Base-by-base conservation (phyloP, 2,888 invertebrate species). In the Parnassius orleans region DNA sequence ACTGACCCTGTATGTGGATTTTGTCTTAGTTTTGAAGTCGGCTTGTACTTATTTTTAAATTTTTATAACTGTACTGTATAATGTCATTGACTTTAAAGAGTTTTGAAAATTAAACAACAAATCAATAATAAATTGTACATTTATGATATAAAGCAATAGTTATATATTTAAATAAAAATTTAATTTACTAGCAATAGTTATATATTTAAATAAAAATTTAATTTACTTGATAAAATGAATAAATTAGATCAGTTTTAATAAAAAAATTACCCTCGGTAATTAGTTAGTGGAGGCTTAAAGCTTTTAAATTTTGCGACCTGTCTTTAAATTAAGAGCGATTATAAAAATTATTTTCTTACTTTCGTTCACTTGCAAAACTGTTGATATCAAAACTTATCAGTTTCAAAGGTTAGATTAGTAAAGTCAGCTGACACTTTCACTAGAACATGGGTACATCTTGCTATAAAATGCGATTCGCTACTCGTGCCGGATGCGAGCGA, bases 401-500 rank as follows among this genome's bases (percentile, higher is more conserved):
- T 33, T 33, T 33, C 33, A 5, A 33, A 33, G 33, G 33, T 33
- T 33, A 33, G 33, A 7, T 47, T 53, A 58, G 58, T 33, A 60
- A 56, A 61, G 60, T 63, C 61, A 66, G 65, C 61, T 61, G 66
- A 67, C 71, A 81, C 83, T 83, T 83, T 83, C 83, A 78, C 83
- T 78, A 68, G 64, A 64, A 63, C 64, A 67, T 52, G 33, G 53
- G 52, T 44, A 48, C 46, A n/a, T 12, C 12, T 0, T 44, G 24
- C 24, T 47, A 10, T 44, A 63, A 62, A 55, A 56, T 56, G 53
- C 52, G 59, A 15, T 56, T 50, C 46, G 42, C 57, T 33, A n/a
- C 53, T 56, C 67, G 61, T 78, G 74, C 80, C 86, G 85, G 86
- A 87, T 86, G 74, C 84, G 80, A 66, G 72, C 81, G 87, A 86